Percentiles rank a stretch among this genome's conserved stretches.
Evolutionary conservation across 2,113 vertebrate genomes (phyloP).

Genomic region (Sorex araneus): DNA sequence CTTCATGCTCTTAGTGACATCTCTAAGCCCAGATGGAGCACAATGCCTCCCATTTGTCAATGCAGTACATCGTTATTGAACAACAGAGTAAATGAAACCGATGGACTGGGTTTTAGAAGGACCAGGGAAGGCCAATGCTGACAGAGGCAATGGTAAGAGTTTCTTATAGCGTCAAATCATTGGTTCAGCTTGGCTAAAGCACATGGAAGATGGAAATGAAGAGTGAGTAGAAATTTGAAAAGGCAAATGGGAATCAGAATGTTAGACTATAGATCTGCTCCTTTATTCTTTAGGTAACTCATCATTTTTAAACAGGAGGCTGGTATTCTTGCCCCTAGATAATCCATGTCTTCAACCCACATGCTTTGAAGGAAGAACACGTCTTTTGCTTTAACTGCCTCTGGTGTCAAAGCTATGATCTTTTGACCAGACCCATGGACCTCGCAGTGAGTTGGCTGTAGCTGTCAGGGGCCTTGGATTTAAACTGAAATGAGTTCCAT

Average conservation of each 20-base stretch:
- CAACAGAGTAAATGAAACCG: neutral
- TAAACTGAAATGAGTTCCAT: conserved; percentile 68
- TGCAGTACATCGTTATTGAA: neutral
- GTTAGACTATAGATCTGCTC: too few species aligned
- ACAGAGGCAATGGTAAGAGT: neutral
- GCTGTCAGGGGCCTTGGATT: conserved; percentile 56
- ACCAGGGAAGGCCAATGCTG: too few species aligned
- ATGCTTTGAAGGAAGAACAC: conserved; percentile 23
- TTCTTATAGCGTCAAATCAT: neutral
- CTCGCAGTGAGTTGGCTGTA: conserved; percentile 65
- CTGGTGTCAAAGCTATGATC: conserved; percentile 55
- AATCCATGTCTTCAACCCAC: conserved; percentile 47
- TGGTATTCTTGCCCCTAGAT: neutral
- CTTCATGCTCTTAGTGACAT: neutral
- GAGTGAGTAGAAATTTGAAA: neutral
- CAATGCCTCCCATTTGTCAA: neutral
- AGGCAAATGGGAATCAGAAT: neutral
- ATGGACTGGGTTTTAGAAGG: neutral
- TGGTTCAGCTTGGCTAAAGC: neutral
- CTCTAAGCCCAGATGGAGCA: neutral
- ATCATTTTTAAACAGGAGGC: neutral
- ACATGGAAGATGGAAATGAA: neutral
- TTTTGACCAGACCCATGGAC: conserved; percentile 63
- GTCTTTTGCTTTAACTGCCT: conserved; percentile 52
- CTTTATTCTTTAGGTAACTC: neutral